Percentiles rank a stretch among this genome's conserved stretches.
Conservation (phyloP, 2,797 vertebrate species). For the Cephalopachus bancanus region DNA sequence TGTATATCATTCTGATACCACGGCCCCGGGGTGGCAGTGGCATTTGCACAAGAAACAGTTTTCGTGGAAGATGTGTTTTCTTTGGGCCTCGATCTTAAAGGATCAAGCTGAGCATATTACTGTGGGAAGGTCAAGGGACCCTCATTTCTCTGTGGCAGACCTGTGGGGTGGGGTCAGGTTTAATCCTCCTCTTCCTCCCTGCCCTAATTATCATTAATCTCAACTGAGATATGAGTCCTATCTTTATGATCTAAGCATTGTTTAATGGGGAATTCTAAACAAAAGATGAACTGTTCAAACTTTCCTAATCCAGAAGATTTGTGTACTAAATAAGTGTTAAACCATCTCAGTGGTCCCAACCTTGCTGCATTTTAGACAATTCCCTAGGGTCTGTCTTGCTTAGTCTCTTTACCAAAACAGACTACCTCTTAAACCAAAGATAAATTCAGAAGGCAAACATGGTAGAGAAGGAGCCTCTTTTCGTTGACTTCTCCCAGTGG, state of each 20-base stretch:
- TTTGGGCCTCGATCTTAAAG: not conserved
- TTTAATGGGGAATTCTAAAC: not conserved
- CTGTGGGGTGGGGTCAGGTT: not conserved
- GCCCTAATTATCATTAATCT: not conserved
- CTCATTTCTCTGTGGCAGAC: conserved; percentile 46
- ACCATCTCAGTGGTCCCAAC: not conserved
- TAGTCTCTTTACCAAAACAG: not conserved
- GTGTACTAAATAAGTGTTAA: not conserved
- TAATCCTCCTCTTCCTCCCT: not conserved
- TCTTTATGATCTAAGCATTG: not conserved
- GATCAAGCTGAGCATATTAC: not conserved
- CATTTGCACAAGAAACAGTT: conserved; percentile 59
- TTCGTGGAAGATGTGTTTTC: not conserved
- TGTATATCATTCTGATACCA: conserved; percentile 16
- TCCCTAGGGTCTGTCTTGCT: not conserved
- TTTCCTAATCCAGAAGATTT: not conserved
- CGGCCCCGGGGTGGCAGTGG: conserved; percentile 8
- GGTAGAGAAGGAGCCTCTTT: not conserved
- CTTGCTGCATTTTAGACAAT: not conserved
- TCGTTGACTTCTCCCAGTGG: not conserved
- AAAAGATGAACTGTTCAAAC: not conserved
- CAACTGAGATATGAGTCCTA: not conserved
- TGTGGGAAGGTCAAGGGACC: conserved; percentile 43
- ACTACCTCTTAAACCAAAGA: not conserved
- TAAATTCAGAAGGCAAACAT: not conserved